phyloP scores from a whole-genome alignment of 2,888 invertebrate species.

The Phragmatobia fuliginosa region DNA sequence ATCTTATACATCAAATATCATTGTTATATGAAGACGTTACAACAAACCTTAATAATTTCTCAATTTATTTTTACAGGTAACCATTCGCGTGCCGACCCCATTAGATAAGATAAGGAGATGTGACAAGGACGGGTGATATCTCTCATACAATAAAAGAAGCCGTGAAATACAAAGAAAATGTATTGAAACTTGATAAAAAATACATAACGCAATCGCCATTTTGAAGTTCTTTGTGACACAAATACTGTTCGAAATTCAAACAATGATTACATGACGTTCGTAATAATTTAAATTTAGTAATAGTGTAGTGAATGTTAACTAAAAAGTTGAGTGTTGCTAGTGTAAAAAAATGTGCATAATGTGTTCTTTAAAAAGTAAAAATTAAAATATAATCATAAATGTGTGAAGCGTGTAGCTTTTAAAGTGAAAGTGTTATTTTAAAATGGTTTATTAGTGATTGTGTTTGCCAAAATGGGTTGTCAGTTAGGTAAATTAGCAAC shows the following conservation, averaged over 20 bases:
- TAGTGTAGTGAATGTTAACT: slow-evolving; percentile 14
- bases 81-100: slow-evolving; percentile 31
- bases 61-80: slow-evolving; percentile 52
- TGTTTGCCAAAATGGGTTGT: slow-evolving; percentile 88
- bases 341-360: slow-evolving; percentile 13
- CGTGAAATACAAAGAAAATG: slow-evolving; percentile 13
- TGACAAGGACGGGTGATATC: slow-evolving; percentile 43
- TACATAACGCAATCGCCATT: slow-evolving; percentile 16
- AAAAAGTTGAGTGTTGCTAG: slow-evolving; percentile 13
- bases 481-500: slow-evolving; percentile 91
- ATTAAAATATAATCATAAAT: slow-evolving; percentile 21
- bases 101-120: slow-evolving; percentile 54
- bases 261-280: slow-evolving; percentile 32
- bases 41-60: slow-evolving; percentile 37
- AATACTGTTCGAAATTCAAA: slow-evolving; percentile 24
- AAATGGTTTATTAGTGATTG: slow-evolving; percentile 46
- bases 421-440: slow-evolving; percentile 24
- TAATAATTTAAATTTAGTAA: slow-evolving; percentile 15
- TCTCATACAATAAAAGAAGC: slow-evolving; percentile 28
- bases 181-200: slow-evolving; percentile 4
- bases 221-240: slow-evolving; percentile 9
- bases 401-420: slow-evolving; percentile 22
- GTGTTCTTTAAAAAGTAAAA: slow-evolving; percentile 14
- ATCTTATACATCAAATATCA: background rate
- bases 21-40: background rate